These are phyloP conservation scores for Naja naja DNA, from an alignment of 2,113 vertebrate species.

Conservation along the genomic window DNA sequence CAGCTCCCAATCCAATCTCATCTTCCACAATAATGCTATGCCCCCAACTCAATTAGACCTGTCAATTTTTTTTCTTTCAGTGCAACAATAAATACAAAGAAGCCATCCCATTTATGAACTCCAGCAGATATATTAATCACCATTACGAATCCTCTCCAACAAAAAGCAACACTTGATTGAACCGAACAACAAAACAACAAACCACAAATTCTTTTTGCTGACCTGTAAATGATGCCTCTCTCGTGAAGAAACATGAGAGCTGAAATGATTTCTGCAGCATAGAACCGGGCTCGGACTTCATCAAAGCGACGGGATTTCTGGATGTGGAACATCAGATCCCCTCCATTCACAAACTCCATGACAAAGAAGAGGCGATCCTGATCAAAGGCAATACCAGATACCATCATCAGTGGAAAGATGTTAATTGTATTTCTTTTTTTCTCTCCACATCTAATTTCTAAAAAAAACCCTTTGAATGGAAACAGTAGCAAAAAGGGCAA, in stretches of 20 bases:
- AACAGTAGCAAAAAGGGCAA: neutral
- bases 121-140: neutral
- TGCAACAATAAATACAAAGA: neutral
- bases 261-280: constrained; percentile 93
- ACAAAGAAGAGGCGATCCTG: constrained; percentile 98
- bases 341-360: constrained; percentile 98
- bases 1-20: neutral
- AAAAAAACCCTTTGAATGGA: neutral
- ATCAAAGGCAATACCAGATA: constrained; percentile 25
- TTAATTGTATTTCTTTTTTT: neutral
- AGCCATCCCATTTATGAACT: neutral
- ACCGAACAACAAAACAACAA: neutral
- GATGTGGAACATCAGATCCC: constrained; percentile 98
- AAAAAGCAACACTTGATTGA: neutral
- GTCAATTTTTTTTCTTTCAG: neutral
- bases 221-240: constrained; percentile 96
- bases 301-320: constrained; percentile 98
- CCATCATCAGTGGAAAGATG: neutral
- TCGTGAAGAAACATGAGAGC: constrained; percentile 95
- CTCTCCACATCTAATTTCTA: neutral
- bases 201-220: constrained; percentile 36
- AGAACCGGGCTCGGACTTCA: constrained; percentile 89
- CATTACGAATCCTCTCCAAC: neutral
- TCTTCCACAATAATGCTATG: neutral
- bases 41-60: neutral